Evolutionary conservation across 1,140 invertebrate genomes (phyloP).

Genomic region (Phocides pigmalion): DNA sequence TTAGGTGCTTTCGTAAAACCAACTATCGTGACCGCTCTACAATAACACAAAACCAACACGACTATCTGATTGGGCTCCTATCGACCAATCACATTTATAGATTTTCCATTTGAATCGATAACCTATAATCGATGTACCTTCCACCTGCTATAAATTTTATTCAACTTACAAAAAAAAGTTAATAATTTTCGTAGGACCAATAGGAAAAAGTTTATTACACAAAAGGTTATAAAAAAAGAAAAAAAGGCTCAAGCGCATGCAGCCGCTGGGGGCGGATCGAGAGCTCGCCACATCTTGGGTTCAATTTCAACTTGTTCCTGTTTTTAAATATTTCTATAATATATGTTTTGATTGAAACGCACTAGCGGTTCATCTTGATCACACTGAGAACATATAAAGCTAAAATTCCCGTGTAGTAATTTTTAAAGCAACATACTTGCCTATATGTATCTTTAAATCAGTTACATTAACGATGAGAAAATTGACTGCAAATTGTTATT

Average conservation of each 20-base stretch:
- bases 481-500: conserved; percentile 23
- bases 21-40: conserved; percentile 1
- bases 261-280: conserved; percentile 64
- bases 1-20: conserved; percentile 4
- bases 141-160: conserved; percentile 79
- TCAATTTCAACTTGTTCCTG: conserved; percentile 54
- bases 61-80: conserved; percentile 35
- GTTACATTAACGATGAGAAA: conserved; percentile 18
- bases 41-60: not conserved
- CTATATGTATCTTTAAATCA: conserved; percentile 3
- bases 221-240: conserved; percentile 57
- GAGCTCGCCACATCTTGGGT: conserved; percentile 39
- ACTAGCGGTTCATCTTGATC: too few species aligned
- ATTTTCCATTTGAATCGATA: conserved; percentile 63
- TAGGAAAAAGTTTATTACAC: conserved; percentile 80
- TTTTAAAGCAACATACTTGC: not conserved
- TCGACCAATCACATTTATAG: conserved; percentile 59
- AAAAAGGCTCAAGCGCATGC: conserved; percentile 56
- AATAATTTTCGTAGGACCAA: conserved; percentile 72
- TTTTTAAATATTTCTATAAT: conserved; percentile 40
- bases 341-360: conserved; percentile 25
- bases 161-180: conserved; percentile 53
- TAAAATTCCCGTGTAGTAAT: not conserved
- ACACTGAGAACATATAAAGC: too few species aligned
- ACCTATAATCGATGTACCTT: conserved; percentile 42